Percentiles rank a stretch among this genome's conserved stretches.
phyloP scores from a whole-genome alignment of 2,888 invertebrate genomes.

The Melanostoma scalare region DNA sequence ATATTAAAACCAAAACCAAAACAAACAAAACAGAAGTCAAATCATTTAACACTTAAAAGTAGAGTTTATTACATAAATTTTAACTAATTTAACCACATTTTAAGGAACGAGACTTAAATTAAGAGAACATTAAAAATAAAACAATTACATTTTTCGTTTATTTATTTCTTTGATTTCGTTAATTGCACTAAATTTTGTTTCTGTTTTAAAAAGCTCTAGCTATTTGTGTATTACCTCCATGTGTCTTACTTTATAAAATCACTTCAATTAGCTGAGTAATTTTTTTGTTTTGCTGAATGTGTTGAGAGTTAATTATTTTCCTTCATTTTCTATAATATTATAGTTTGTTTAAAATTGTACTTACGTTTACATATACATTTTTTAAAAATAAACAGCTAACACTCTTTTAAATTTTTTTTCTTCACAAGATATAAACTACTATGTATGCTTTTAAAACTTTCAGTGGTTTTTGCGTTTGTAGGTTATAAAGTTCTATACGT shows the following conservation, averaged over 20 bases:
- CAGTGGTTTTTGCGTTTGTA: conserved; percentile 1
- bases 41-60: no score
- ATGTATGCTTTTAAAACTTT: conserved; percentile 43
- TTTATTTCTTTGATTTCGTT: conserved; percentile 24
- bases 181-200: conserved; percentile 63
- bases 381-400: conserved; percentile 56
- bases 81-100: no score
- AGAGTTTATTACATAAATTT: no score
- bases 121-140: not conserved
- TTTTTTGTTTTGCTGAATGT: conserved; percentile 25
- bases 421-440: conserved; percentile 44
- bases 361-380: conserved; percentile 40
- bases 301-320: conserved; percentile 8
- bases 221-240: conserved; percentile 27
- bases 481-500: conserved; percentile 2
- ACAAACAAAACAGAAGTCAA: no score
- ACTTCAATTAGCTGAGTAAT: conserved; percentile 16
- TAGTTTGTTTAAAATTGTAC: conserved; percentile 31
- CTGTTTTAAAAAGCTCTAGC: conserved; percentile 55
- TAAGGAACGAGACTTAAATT: not conserved
- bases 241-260: conserved; percentile 3
- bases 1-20: no score
- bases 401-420: conserved; percentile 11
- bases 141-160: conserved; percentile 23
- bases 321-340: conserved; percentile 2